Base-by-base conservation (phyloP, 2,113 vertebrate species). In the Mus pahari region DNA sequence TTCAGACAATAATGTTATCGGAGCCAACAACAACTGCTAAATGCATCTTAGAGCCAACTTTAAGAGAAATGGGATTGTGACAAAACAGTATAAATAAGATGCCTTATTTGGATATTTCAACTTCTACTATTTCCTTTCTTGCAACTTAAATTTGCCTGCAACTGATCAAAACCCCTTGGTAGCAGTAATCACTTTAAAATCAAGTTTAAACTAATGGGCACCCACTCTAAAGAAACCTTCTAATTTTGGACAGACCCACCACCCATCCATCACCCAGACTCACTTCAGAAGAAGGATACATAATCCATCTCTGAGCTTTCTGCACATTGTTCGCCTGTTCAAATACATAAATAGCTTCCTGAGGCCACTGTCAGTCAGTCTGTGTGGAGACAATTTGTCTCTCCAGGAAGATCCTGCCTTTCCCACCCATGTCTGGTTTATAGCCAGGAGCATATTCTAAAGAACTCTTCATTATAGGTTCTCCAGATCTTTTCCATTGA, bases 51-150 rank as follows among this genome's bases (percentile, higher is more conserved):
- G 42, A 95, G 96, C 95, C 96, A 97, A 89, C 86, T 89, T 39
- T 70, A 86, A 95, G 95, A 97, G 92, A 95, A 95, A 96, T 86
- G 78, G 62, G 77, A 92, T 95, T 92, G 77, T 94, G 91, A 95
- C 95, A 97, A 73, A 92, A 86, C 33, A 62, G 81, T 70, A 68
- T 94, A 86, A 94, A 94, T 95, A 96, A 89, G 91, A 96, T 79
- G 94, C 89, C 94, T 96, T 82, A 94, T 95, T 92, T 90, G 84
- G 92, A 95, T 95, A 90, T 94, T 96, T 96, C 90, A 92, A 60
- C 81, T 91, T 95, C 89, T 89, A 74, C 92, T 82, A 62, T 79
- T 96, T 97, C 82, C 94, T 94, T 87, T 95, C 83, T 89, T 97
- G 86, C 82, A 96, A 91, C 82, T 94, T 92, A 89, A 96, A 74